These are phyloP conservation scores for Thalassaphorura encarpata DNA, from an alignment of 1,140 invertebrate species.

Conservation along the genomic window DNA sequence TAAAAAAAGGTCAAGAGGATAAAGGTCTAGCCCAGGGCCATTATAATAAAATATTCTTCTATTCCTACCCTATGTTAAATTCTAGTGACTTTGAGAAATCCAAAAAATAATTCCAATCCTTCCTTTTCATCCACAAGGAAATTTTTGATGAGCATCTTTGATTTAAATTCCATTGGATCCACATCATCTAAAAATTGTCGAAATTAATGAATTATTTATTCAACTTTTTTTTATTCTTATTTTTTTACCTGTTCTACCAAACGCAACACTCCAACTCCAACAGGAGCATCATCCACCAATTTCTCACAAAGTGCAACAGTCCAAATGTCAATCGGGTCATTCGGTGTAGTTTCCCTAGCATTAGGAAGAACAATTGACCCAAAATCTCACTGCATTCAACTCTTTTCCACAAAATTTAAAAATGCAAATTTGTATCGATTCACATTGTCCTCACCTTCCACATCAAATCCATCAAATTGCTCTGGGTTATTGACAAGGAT, in stretches of 20 bases:
- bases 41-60: neutral
- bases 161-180: conserved; percentile 25
- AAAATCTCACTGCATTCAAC: conserved; percentile 55
- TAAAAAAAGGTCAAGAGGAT: conserved; percentile 34
- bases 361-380: conserved; percentile 54
- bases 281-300: conserved; percentile 76
- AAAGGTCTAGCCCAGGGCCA: neutral
- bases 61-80: conserved; percentile 57
- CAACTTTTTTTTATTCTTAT: too few relatives aligned
- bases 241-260: conserved; percentile 20
- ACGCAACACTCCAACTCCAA: conserved; percentile 56
- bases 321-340: conserved; percentile 26
- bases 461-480: neutral
- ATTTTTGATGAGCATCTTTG: conserved; percentile 29
- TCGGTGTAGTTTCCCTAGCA: conserved; percentile 19
- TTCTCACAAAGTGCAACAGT: conserved; percentile 40
- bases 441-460: conserved; percentile 23
- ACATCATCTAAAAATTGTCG: neutral
- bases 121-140: conserved; percentile 68
- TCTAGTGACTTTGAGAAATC: conserved; percentile 63
- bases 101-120: conserved; percentile 58
- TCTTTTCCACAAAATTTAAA: conserved; percentile 29
- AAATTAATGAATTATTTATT: too few relatives aligned
- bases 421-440: conserved; percentile 29
- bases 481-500: conserved; percentile 22